These are phyloP conservation scores for Solenopsis fugax DNA, from an alignment of 1,140 invertebrate genomes.

Conservation along the genomic window DNA sequence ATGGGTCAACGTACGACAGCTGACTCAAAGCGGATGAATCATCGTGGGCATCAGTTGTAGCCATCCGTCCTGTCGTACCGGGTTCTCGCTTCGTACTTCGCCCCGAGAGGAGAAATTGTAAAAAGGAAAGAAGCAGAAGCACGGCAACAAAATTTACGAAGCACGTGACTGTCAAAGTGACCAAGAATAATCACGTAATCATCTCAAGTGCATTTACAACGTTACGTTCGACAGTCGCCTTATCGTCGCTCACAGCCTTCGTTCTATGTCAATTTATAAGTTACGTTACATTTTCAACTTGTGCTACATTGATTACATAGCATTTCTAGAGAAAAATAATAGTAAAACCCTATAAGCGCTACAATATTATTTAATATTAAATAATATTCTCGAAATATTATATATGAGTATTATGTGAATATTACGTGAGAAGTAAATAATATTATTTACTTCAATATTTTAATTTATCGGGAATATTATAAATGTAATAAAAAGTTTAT, in stretches of 20 bases:
- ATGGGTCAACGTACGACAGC: constrained; percentile 61
- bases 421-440: too few relatives aligned
- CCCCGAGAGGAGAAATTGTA: constrained; percentile 15
- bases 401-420: too few relatives aligned
- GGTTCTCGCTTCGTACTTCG: constrained; percentile 8
- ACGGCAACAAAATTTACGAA: constrained; percentile 3
- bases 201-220: constrained; percentile 12
- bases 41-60: constrained; percentile 33
- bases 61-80: constrained; percentile 30
- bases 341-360: too few relatives aligned
- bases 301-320: neutral
- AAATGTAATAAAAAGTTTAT: too few relatives aligned
- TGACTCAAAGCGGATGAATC: constrained; percentile 57
- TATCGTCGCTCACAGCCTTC: neutral
- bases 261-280: neutral
- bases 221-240: neutral
- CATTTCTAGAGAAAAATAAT: neutral
- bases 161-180: neutral
- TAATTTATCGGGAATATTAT: too few relatives aligned
- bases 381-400: too few relatives aligned
- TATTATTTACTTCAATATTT: too few relatives aligned
- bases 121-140: constrained; percentile 25
- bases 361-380: too few relatives aligned
- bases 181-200: constrained; percentile 34
- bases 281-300: neutral